A percentile compares a stretch with the other conserved stretches of the same genome.
Evolutionary conservation across 2,888 invertebrate genomes (phyloP).

Genomic region (Acanthoscelides obtectus): DNA sequence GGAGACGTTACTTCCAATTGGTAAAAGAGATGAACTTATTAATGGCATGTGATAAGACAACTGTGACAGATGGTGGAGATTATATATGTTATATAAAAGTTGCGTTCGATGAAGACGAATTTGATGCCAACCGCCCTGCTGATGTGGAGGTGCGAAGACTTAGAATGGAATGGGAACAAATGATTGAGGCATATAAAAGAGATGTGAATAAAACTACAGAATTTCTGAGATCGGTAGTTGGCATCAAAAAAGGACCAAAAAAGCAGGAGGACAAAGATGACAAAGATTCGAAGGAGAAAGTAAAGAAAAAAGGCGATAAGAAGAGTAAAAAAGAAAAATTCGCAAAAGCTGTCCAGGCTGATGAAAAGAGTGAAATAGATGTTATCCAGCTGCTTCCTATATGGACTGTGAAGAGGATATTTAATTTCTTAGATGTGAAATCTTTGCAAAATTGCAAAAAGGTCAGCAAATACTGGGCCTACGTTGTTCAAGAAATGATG

Average conservation of each 20-base stretch:
- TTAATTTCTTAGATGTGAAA: conserved; percentile 27
- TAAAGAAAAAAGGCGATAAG: background rate
- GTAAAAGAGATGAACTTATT: conserved; percentile 5
- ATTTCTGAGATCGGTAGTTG: background rate
- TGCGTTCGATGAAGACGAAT: conserved; percentile 13
- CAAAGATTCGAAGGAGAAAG: conserved; percentile 6
- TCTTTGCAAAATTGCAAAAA: conserved; percentile 24
- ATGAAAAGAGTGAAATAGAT: background rate
- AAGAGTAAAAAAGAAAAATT: background rate
- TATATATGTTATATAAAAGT: background rate
- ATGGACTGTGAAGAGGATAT: conserved; percentile 32
- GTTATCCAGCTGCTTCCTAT: conserved; percentile 28
- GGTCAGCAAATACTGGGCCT: conserved; percentile 30
- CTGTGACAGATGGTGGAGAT: background rate
- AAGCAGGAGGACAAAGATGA: conserved; percentile 8
- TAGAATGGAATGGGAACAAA: conserved; percentile 24
- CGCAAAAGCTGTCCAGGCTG: background rate
- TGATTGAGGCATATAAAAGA: conserved; percentile 13
- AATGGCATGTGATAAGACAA: background rate
- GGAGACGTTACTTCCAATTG: background rate
- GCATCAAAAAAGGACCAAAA: background rate
- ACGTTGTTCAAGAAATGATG: conserved; percentile 23
- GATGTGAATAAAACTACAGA: conserved; percentile 8
- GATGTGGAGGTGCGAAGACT: conserved; percentile 26
- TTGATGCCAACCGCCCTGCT: conserved; percentile 21